phyloP scores from a whole-genome alignment of 2,888 invertebrate genomes.

The Hecatera dysodea region DNA sequence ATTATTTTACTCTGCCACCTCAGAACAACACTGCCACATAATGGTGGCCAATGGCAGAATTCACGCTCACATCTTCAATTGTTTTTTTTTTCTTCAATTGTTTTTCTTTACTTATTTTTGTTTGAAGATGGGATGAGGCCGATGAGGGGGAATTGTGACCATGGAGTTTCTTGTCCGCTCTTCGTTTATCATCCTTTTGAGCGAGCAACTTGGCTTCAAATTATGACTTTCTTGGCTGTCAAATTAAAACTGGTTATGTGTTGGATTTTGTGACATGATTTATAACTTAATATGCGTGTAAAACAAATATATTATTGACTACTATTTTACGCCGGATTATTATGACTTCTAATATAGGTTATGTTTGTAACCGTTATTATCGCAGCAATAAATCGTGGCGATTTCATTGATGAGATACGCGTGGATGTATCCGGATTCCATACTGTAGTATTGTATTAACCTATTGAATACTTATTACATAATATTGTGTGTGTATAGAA shows the following conservation, averaged over 20 bases:
- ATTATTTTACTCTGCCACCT: slow-evolving; percentile 17
- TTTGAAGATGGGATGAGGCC: background rate
- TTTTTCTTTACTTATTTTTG: slow-evolving; percentile 16
- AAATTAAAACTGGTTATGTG: background rate
- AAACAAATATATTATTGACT: background rate
- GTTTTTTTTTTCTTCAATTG: background rate
- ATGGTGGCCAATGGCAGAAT: slow-evolving; percentile 12
- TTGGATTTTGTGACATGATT: background rate
- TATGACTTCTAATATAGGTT: background rate
- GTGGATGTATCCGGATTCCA: slow-evolving; percentile 38
- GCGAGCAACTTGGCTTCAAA: slow-evolving; percentile 12
- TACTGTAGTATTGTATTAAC: slow-evolving; percentile 15
- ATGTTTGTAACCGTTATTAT: background rate
- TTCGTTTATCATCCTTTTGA: slow-evolving; percentile 5
- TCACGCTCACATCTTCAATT: background rate
- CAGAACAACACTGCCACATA: background rate
- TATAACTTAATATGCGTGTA: background rate
- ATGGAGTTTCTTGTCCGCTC: background rate
- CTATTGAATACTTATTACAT: slow-evolving; percentile 34
- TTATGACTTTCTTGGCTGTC: background rate
- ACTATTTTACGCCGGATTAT: background rate
- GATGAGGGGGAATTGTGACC: no score
- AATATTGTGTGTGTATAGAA: slow-evolving; percentile 37
- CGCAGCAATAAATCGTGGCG: background rate
- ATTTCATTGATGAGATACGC: slow-evolving; percentile 15